phyloP scores from a whole-genome alignment of 2,113 vertebrate species.

The Cyphomyrus discorhynchus region DNA sequence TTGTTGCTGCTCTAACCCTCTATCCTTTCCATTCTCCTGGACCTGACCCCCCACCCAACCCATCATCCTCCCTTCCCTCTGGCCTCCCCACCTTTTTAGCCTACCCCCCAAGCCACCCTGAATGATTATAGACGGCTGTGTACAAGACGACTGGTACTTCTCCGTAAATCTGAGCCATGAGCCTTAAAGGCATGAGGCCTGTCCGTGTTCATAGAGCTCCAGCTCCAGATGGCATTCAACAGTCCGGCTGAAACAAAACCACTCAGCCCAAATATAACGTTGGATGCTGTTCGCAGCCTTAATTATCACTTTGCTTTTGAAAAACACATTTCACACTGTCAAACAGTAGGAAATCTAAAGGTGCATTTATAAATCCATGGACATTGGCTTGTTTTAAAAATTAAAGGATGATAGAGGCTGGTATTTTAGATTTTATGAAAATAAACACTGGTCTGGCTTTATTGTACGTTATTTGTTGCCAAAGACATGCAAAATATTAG shows the following conservation, averaged over 20 bases:
- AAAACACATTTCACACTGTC: conserved; percentile 42
- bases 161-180: background rate
- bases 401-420: conserved; percentile 12
- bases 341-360: conserved; percentile 49
- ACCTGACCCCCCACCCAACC: conserved; percentile 32
- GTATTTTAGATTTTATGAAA: background rate
- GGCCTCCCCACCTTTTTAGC: conserved; percentile 36
- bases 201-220: conserved; percentile 11
- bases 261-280: conserved; percentile 58
- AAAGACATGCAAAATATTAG: background rate
- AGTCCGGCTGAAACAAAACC: conserved; percentile 54
- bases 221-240: background rate
- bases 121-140: conserved; percentile 41
- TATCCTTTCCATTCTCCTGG: conserved; percentile 22
- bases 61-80: conserved; percentile 20
- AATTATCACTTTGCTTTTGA: conserved; percentile 68
- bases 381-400: conserved; percentile 46
- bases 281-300: conserved; percentile 49
- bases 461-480: background rate
- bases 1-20: background rate
- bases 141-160: background rate
- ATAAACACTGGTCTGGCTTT: background rate
- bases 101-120: conserved; percentile 48
- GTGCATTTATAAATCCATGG: conserved; percentile 38
- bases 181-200: background rate